These are phyloP conservation scores for Scalopus aquaticus DNA, from an alignment of 2,113 vertebrate species.

Conservation along the genomic window DNA sequence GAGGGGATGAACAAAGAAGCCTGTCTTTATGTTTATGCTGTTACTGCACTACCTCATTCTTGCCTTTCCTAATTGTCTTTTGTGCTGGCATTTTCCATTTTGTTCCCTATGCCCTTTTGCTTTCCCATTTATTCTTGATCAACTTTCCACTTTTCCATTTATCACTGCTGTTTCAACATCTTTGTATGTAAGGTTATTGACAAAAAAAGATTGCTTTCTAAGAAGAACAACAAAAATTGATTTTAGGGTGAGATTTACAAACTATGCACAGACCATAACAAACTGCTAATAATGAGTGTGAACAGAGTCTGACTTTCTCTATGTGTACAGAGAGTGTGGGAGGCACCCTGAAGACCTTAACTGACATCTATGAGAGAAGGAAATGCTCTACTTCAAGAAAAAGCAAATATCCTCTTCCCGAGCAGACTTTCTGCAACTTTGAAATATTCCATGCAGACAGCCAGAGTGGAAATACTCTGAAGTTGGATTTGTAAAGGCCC, in stretches of 20 bases:
- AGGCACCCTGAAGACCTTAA: background rate
- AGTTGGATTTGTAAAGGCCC: background rate
- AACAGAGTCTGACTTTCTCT: constrained; percentile 29
- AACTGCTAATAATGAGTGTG: constrained; percentile 53
- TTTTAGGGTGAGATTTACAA: constrained; percentile 56
- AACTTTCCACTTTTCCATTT: background rate
- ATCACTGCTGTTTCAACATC: constrained; percentile 30
- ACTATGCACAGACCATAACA: constrained; percentile 49
- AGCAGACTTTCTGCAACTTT: background rate
- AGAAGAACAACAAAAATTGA: constrained; percentile 56
- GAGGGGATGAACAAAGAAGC: background rate
- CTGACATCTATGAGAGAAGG: background rate
- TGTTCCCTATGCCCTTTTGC: background rate
- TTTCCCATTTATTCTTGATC: background rate
- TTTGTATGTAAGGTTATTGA: constrained; percentile 32
- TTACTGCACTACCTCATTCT: background rate
- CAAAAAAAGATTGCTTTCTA: constrained; percentile 47
- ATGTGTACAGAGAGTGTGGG: background rate
- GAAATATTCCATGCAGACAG: background rate
- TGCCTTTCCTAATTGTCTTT: background rate
- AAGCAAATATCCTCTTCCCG: background rate
- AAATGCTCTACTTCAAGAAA: background rate
- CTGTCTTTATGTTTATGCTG: background rate
- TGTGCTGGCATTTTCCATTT: background rate
- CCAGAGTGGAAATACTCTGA: background rate